These are phyloP conservation scores for Pelagia noctiluca DNA, from an alignment of 30 jellyfish, hydroid and myxozoan genomes.

Conservation along the genomic window DNA sequence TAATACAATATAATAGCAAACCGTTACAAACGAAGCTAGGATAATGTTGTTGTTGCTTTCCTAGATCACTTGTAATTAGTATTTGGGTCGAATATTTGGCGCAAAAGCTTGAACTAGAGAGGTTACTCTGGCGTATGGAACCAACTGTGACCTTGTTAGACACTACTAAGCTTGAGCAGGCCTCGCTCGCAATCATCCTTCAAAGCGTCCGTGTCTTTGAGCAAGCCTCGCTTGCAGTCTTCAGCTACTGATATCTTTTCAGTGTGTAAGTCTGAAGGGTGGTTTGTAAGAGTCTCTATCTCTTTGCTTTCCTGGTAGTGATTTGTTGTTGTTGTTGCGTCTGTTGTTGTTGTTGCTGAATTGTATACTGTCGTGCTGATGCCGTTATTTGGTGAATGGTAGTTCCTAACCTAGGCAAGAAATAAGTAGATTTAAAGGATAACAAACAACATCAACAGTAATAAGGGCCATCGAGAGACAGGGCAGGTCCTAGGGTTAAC, in stretches of 20 bases:
- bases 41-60: no score
- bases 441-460: neutral
- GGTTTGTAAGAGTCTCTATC: neutral
- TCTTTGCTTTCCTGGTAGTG: conserved; percentile 32
- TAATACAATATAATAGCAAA: no score
- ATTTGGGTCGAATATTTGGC: no score
- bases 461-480: no score
- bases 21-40: no score
- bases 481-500: no score
- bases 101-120: neutral
- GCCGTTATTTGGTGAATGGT: conserved; percentile 72
- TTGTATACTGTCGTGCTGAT: conserved; percentile 18
- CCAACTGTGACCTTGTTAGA: conserved; percentile 2
- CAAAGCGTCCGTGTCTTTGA: conserved; percentile 50
- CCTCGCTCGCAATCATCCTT: conserved; percentile 83
- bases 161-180: conserved; percentile 88
- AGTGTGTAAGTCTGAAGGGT: neutral
- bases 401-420: conserved; percentile 81
- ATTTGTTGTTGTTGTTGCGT: conserved; percentile 3
- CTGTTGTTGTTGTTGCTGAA: conserved; percentile 2
- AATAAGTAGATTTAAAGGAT: conserved; percentile 9
- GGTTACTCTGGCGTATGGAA: neutral
- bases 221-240: conserved; percentile 43
- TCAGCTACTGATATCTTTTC: conserved; percentile 3
- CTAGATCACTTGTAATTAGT: no score